Evolutionary conservation across 2,113 vertebrate genomes (phyloP).

Genomic region (Halichoerus grypus): DNA sequence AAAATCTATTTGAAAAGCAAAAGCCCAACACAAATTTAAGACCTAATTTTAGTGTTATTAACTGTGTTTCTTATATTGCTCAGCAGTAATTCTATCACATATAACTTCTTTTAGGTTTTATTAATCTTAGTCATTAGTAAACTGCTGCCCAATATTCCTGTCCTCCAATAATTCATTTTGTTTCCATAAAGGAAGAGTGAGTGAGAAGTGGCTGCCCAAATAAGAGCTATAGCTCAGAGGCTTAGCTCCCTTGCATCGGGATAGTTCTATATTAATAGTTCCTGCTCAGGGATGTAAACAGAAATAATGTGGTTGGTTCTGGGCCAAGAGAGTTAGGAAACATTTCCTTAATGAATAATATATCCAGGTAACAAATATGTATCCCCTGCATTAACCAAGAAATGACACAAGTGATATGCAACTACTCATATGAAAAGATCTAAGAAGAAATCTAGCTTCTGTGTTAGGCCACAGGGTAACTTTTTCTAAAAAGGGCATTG

Average conservation of each 20-base stretch:
- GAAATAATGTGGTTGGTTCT: background rate
- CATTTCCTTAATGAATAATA: background rate
- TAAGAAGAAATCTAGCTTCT: background rate
- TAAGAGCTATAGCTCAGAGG: background rate
- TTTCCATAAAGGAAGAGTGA: background rate
- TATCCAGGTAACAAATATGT: background rate
- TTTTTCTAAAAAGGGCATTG: background rate
- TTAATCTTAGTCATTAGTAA: background rate
- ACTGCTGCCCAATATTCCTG: background rate
- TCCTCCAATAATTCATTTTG: background rate
- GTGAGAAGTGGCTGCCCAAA: accelerated
- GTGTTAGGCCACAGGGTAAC: background rate
- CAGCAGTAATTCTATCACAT: background rate
- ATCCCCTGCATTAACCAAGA: background rate
- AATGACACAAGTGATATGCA: background rate
- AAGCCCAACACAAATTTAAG: background rate
- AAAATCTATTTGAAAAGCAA: background rate
- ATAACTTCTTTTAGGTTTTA: background rate
- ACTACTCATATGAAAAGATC: background rate
- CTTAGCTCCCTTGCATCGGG: background rate
- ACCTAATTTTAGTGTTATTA: background rate
- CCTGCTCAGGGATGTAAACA: background rate
- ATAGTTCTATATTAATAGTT: background rate
- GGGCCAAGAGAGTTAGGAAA: background rate
- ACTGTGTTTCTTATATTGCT: background rate